Base-by-base conservation (phyloP, 1,140 invertebrate species). In the Aporrectodea caliginosa region DNA sequence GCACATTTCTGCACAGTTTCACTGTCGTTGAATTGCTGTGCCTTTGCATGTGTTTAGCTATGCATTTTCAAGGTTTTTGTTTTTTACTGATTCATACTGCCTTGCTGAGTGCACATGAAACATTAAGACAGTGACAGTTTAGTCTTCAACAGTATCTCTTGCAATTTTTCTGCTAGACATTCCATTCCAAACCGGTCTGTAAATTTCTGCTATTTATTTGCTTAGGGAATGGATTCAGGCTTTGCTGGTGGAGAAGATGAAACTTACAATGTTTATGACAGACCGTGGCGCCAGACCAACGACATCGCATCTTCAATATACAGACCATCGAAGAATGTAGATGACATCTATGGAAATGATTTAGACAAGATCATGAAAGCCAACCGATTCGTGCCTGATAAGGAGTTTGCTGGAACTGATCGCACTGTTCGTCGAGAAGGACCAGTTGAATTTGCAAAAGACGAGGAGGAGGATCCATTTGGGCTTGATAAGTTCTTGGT, bases 401-500 rank as follows among this genome's bases (percentile, higher is more conserved):
- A 98, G 84, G 95, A 96, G 82, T 98, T 99, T 85, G 93, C 94
- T 58, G 97, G 97, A 6, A 93, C 94, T 16, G 94, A 96, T 84
- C 1, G 91, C 29, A 87, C 89, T 6, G 81, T 84, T 0, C 86
- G 89, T 58, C 91, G 96, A n/a, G 92, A 93, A 71, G 97, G 97
- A 0, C 97, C 97, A 2, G 97, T 99, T 30, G 95, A 98, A 87
- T 99, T 98, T 90, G 95, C 98, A 84, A 93, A 92, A 87, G 86
- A 86, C 78, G 93, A 93, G 83, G 93, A 94, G 81, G 91, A 91
- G 80, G 97, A 99, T 94, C 95, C 96, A 73, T 99, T 99, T 88
- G 96, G 96, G 90, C 90, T 99, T 83, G 95, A 97, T 92, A 94
- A 97, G 87, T 98, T 99, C 91, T 95, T 99, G 90, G 95, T 94